Conservation (phyloP, 2,797 vertebrate species). For the Sebastes dallii region DNA sequence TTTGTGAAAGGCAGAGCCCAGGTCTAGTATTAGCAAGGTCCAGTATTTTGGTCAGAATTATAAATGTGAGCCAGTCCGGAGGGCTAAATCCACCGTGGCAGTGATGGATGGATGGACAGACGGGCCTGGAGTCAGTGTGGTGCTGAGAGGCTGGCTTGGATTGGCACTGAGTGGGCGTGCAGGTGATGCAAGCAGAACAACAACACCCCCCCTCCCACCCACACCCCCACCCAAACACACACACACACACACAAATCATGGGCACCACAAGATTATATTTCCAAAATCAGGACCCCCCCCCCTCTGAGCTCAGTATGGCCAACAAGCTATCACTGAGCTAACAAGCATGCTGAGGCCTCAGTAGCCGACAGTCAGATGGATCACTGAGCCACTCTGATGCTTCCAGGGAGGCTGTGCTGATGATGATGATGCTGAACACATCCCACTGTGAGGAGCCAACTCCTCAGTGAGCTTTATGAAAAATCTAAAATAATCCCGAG, state of each 20-base stretch:
- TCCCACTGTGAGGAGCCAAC: not conserved
- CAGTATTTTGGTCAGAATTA: conserved; percentile 58
- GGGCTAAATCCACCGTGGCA: conserved; percentile 28
- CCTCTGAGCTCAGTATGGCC: conserved; percentile 30
- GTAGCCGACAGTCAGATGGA: conserved; percentile 17
- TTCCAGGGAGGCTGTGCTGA: not conserved
- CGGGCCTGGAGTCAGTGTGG: conserved; percentile 49
- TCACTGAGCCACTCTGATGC: not conserved
- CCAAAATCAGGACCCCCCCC: conserved; percentile 23
- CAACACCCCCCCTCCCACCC: fast-evolving
- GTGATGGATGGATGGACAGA: conserved; percentile 48
- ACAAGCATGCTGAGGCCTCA: conserved; percentile 20
- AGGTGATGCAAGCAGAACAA: conserved; percentile 63
- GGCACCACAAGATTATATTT: conserved; percentile 63
- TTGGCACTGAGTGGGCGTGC: conserved; percentile 24
- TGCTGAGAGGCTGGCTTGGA: conserved; percentile 50
- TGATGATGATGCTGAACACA: not conserved
- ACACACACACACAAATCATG: conserved; percentile 6
- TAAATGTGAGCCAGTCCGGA: conserved; percentile 39
- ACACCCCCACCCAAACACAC: not conserved
- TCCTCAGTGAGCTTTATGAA: not conserved
- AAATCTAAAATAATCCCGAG: not conserved
- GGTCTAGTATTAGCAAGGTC: conserved; percentile 46
- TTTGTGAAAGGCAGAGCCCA: conserved; percentile 25
- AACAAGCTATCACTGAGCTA: conserved; percentile 49